These are phyloP conservation scores for Ovibos moschatus DNA, from an alignment of 2,113 vertebrate species.

Conservation along the genomic window DNA sequence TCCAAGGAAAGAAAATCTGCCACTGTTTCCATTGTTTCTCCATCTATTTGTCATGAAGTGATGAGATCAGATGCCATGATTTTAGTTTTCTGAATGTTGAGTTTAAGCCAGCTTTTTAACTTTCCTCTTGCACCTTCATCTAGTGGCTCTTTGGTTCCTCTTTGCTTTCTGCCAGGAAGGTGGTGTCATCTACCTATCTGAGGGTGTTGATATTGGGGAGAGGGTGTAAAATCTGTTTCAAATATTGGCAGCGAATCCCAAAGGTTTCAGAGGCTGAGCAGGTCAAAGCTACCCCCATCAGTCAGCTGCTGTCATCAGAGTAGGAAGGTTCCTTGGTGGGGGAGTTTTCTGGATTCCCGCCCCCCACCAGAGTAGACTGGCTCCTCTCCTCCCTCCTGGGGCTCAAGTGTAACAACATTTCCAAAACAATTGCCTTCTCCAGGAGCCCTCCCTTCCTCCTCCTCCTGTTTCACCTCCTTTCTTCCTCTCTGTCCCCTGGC, in stretches of 20 bases:
- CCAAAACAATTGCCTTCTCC: not conserved
- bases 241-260: not conserved
- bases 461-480: accelerated
- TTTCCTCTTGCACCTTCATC: not conserved
- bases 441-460: too few relatives aligned
- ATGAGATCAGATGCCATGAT: not conserved
- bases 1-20: not conserved
- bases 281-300: not conserved
- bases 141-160: not conserved
- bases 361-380: too few relatives aligned
- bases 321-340: not conserved
- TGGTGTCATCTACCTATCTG: not conserved
- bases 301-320: not conserved
- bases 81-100: not conserved
- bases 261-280: not conserved
- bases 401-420: not conserved
- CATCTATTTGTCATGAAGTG: not conserved
- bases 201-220: not conserved
- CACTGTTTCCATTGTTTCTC: not conserved
- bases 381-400: not conserved
- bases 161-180: not conserved
- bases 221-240: not conserved
- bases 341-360: not conserved
- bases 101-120: not conserved
- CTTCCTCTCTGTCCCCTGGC: not conserved